phyloP scores from a whole-genome alignment of 2,888 invertebrate species.

The Apoderus coryli region DNA sequence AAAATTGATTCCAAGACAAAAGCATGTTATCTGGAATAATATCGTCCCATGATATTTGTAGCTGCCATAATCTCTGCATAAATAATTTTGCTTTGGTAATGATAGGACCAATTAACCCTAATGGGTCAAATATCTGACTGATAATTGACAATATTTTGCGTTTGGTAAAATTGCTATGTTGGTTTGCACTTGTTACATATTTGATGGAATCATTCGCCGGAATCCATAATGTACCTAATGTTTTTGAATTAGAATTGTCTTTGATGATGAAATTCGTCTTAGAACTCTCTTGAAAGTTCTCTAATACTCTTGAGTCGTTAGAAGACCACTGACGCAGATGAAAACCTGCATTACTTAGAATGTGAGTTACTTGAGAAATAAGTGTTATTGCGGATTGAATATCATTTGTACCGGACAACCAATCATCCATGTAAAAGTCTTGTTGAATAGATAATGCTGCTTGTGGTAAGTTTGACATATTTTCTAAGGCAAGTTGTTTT shows the following conservation, averaged over 20 bases:
- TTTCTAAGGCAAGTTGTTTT: slow-evolving; percentile 11
- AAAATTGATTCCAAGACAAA: slow-evolving; percentile 11
- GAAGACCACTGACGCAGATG: slow-evolving; percentile 7
- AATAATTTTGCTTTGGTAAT: too few relatives aligned
- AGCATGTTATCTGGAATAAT: slow-evolving; percentile 9
- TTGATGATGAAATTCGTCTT: slow-evolving; percentile 6
- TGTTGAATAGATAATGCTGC: not conserved
- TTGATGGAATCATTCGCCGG: slow-evolving; percentile 5
- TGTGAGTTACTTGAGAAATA: not conserved
- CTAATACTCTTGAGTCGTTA: slow-evolving; percentile 3
- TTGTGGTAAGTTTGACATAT: slow-evolving; percentile 1
- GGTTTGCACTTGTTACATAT: slow-evolving; percentile 1
- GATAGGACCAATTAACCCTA: too few relatives aligned
- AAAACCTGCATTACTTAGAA: slow-evolving; percentile 5
- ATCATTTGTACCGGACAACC: slow-evolving; percentile 5
- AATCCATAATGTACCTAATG: slow-evolving; percentile 9
- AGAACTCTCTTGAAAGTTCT: too few relatives aligned
- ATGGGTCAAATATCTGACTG: slow-evolving; percentile 18
- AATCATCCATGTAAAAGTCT: slow-evolving; percentile 10
- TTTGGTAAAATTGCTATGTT: slow-evolving; percentile 10
- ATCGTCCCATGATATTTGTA: slow-evolving; percentile 18
- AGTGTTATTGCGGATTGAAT: not conserved
- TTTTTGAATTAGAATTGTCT: slow-evolving; percentile 7
- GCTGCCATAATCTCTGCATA: slow-evolving; percentile 15
- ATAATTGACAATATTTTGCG: slow-evolving; percentile 16